Evolutionary conservation across 2,113 vertebrate species (phyloP), one percentile per base, ranked within the genome.

Genomic region (Sceloporus tristichus): DNA sequence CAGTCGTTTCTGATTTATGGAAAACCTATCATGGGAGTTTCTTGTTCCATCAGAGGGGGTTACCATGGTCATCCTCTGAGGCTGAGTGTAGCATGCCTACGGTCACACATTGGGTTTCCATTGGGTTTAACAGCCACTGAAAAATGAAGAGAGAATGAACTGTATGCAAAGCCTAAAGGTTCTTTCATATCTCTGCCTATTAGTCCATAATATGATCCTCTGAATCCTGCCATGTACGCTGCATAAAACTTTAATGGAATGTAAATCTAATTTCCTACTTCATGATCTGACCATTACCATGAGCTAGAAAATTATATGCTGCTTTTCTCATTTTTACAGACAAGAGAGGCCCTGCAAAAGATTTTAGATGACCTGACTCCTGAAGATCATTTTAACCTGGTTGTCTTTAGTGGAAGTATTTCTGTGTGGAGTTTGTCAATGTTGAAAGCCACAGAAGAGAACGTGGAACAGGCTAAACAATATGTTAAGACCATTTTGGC

Each of bases 311-410:
- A 91, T 84, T 66, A 40, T n/a, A 38, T 74, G 77, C 6, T 5
- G 53, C 70, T 3, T 82, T 76, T 74, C 81, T 59, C 56, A n/a
- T 29, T 53, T 82, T 66, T 85, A 23, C 89, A 97, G 97, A 97
- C 97, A 0, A 90, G 13, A 48, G 93, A 95, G 66, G 96, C 97
- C n/a, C 88, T 97, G 40, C 0, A 94, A 87, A 96, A 96, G 95
- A 96, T 97, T 86, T 88, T 97, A 78, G 93, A 82, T 27, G 97
- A 97, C 74, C 96, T 97, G 42, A 91, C 34, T 14, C 90, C 91
- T 1, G 85, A 90, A 54, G 97, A 97, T 75, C 93, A 90, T 88
- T 97, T 97, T 91, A 94, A 85, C 85, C 87, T 95, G 62, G 65
- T 97, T 85, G 84, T 85, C 90, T 97, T 96, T 87, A 95, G 0